Percentiles rank a stretch among this genome's conserved stretches.
These are phyloP conservation scores for Tipula confusa DNA, from an alignment of 2,888 invertebrate species.

Conservation along the genomic window DNA sequence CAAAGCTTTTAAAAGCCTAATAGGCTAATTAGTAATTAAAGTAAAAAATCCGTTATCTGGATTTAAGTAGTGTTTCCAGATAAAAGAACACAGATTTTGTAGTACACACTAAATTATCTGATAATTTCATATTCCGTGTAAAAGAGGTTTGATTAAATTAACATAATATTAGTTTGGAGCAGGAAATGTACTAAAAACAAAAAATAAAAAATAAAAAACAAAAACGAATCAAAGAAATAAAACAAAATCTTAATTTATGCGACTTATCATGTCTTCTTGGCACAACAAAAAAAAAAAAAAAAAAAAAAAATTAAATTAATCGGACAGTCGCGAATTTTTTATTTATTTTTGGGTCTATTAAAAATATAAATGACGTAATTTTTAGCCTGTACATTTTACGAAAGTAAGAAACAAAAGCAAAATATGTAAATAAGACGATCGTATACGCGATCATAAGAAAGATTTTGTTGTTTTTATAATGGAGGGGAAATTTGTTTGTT, in stretches of 20 bases:
- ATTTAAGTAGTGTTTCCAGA: too few species aligned
- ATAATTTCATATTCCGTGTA: too few species aligned
- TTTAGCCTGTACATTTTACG: background rate
- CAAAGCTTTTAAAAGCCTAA: too few species aligned
- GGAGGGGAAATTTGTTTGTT: background rate
- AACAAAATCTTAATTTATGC: background rate
- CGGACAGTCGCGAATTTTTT: background rate
- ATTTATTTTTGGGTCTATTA: background rate
- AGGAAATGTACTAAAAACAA: background rate
- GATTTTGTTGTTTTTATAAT: background rate
- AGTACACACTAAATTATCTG: too few species aligned
- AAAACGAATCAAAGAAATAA: background rate
- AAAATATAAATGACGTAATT: slow-evolving; percentile 12
- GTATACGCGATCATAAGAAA: background rate
- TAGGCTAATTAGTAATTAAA: too few species aligned
- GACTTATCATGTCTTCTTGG: background rate
- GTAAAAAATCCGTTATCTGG: too few species aligned
- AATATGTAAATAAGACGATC: background rate
- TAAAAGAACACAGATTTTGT: too few species aligned
- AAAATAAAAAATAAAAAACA: too few species aligned
- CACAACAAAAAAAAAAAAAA: too few species aligned
- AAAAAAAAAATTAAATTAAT: too few species aligned
- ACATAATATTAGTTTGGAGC: background rate
- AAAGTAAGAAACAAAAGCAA: background rate
- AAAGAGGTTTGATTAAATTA: background rate